Percentiles rank a stretch among this genome's conserved stretches.
These are phyloP conservation scores for Nemotelus nigrinus DNA, from an alignment of 2,888 invertebrate genomes.

Conservation along the genomic window DNA sequence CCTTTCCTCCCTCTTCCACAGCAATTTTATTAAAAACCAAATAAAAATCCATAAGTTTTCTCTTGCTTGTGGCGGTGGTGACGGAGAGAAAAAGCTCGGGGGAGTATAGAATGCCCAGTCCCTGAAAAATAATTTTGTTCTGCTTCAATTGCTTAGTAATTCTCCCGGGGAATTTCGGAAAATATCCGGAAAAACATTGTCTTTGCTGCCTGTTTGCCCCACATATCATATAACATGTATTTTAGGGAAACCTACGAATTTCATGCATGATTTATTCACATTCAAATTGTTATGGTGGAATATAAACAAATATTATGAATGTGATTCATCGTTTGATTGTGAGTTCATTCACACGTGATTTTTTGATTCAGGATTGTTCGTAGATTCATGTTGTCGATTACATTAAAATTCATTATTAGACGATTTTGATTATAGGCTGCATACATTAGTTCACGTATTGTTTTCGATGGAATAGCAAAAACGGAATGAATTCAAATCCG, in stretches of 20 bases:
- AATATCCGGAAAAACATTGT: slow-evolving; percentile 31
- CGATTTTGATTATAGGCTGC: no score
- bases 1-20: slow-evolving; percentile 23
- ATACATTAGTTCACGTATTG: no score
- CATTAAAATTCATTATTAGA: no score
- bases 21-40: slow-evolving; percentile 42
- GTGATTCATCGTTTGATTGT: background rate
- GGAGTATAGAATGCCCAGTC: slow-evolving; percentile 1
- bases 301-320: slow-evolving; percentile 1
- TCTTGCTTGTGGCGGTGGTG: background rate
- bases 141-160: slow-evolving; percentile 32
- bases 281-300: slow-evolving; percentile 27
- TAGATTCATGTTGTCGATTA: no score
- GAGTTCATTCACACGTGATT: background rate
- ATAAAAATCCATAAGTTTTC: slow-evolving; percentile 40
- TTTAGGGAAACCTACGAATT: slow-evolving; percentile 30
- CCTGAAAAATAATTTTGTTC: slow-evolving; percentile 15
- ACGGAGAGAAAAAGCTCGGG: background rate
- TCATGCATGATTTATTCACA: slow-evolving; percentile 43
- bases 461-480: no score
- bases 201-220: background rate
- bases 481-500: no score
- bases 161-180: slow-evolving; percentile 16
- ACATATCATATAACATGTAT: background rate
- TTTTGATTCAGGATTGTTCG: no score